Conservation (phyloP, 1,140 invertebrate genomes). For the Papilio dardanus region DNA sequence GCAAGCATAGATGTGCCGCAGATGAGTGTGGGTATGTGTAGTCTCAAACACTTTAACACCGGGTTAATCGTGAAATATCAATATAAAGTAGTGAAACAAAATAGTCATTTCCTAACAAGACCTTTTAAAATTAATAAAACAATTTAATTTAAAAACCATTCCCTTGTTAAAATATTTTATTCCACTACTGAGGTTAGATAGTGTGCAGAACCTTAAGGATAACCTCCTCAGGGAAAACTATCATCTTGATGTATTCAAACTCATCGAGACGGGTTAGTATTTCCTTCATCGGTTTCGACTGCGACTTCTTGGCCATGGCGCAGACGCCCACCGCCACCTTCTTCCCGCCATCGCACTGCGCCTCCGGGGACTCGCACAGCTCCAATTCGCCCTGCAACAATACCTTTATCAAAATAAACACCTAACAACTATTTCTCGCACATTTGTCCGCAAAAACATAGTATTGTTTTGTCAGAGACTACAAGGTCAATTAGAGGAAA, state of each 20-base stretch:
- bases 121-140: constrained; percentile 33
- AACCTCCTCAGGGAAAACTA: constrained; percentile 96
- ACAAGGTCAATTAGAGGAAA: neutral
- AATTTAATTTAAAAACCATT: constrained; percentile 37
- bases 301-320: constrained; percentile 99
- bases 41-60: constrained; percentile 15
- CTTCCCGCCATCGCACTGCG: constrained; percentile 86
- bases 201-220: constrained; percentile 91
- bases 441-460: neutral
- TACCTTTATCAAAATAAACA: neutral
- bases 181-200: constrained; percentile 72
- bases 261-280: constrained; percentile 97
- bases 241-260: constrained; percentile 97
- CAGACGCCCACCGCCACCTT: constrained; percentile 98
- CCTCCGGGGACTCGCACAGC: constrained; percentile 85
- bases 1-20: constrained; percentile 33
- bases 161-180: constrained; percentile 63
- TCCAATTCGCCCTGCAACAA: constrained; percentile 87
- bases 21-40: constrained; percentile 26
- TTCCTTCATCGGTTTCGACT: constrained; percentile 99
- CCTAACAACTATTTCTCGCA: neutral
- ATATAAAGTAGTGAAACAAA: constrained; percentile 53
- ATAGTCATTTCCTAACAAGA: constrained; percentile 39
- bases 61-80: constrained; percentile 33
- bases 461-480: neutral